Conservation (phyloP, 1,140 invertebrate genomes). For the Musca domestica region DNA sequence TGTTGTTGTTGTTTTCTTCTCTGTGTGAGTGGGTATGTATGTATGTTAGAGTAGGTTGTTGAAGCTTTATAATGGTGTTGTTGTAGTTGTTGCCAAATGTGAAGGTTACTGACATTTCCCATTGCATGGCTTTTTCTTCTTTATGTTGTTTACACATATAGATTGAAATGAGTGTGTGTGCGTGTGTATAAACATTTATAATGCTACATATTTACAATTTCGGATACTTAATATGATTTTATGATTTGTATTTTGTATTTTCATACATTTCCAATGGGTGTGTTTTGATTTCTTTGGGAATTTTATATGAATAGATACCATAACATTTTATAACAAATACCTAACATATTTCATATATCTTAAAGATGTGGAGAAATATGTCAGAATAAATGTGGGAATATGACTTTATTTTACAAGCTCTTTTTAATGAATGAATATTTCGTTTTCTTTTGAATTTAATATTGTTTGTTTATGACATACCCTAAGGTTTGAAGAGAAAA, state of each 20-base stretch:
- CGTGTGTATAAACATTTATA: no score
- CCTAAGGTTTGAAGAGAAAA: no score
- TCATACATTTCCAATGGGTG: slow-evolving; percentile 4
- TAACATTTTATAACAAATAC: background rate
- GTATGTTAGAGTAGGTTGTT: background rate
- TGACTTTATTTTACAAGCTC: no score
- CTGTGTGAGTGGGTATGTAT: background rate
- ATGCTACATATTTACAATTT: background rate
- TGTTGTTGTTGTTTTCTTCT: background rate
- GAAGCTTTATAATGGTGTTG: background rate
- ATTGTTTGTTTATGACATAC: background rate
- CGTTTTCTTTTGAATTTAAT: background rate
- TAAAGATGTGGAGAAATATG: background rate
- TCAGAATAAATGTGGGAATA: background rate
- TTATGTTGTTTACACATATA: background rate
- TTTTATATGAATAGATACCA: slow-evolving; percentile 7
- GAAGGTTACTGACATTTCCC: slow-evolving; percentile 21
- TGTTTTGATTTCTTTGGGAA: slow-evolving; percentile 7
- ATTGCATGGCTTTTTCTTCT: background rate
- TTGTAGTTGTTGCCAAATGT: slow-evolving; percentile 16
- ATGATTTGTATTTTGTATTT: no score
- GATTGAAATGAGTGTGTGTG: no score
- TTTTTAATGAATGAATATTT: background rate
- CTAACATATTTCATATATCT: no score
- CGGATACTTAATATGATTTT: no score